These are phyloP conservation scores for Ornithoptera alexandrae DNA, from an alignment of 2,888 invertebrate genomes.

Conservation along the genomic window DNA sequence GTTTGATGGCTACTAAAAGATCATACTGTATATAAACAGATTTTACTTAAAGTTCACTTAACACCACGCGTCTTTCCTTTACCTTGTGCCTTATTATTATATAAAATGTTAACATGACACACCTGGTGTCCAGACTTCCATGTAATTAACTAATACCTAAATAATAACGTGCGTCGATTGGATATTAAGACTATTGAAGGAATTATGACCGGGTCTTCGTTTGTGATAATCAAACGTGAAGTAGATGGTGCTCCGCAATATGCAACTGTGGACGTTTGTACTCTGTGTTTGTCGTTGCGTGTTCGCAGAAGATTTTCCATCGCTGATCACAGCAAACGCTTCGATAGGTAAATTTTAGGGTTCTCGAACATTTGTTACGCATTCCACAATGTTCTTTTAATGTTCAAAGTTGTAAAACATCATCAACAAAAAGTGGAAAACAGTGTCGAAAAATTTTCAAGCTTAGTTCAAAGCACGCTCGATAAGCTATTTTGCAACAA, in stretches of 20 bases:
- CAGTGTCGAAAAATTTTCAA: too few species aligned
- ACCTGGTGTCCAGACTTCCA: slow-evolving; percentile 39
- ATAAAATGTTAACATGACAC: slow-evolving; percentile 61
- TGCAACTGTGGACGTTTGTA: slow-evolving; percentile 52
- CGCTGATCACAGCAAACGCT: slow-evolving; percentile 85
- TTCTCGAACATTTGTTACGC: background rate
- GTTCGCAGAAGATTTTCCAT: slow-evolving; percentile 83
- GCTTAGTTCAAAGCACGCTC: too few species aligned
- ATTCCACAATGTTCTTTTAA: too few species aligned
- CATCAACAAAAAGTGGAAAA: too few species aligned
- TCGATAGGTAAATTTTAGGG: slow-evolving; percentile 81
- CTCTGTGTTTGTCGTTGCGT: slow-evolving; percentile 44
- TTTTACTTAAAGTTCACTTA: slow-evolving; percentile 32
- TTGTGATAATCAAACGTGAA: slow-evolving; percentile 36
- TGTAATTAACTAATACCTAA: slow-evolving; percentile 47
- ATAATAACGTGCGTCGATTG: slow-evolving; percentile 44
- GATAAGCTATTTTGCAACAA: too few species aligned
- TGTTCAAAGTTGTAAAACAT: too few species aligned
- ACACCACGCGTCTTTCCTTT: slow-evolving; percentile 33
- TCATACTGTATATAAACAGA: slow-evolving; percentile 35
- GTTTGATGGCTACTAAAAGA: background rate
- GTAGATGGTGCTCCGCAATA: slow-evolving; percentile 45
- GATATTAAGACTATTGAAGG: slow-evolving; percentile 37
- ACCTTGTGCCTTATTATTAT: slow-evolving; percentile 37
- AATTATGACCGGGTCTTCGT: slow-evolving; percentile 60